Evolutionary conservation across 1,140 invertebrate genomes (phyloP).

Genomic region (Drosophila watanabei): DNA sequence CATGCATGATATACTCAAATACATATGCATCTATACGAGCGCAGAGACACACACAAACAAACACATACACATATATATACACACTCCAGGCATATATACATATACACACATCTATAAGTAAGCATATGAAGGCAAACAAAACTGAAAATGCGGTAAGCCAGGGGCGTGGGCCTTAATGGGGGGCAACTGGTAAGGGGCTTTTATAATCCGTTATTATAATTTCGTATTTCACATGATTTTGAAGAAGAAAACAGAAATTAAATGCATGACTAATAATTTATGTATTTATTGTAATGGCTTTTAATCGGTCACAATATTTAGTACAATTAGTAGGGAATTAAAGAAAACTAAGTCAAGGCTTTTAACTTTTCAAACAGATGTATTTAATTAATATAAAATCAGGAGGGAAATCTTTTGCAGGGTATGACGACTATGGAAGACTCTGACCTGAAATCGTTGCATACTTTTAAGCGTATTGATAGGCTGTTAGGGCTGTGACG

Average conservation of each 20-base stretch:
- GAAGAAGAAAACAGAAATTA: not conserved
- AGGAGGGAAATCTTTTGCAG: too few relatives aligned
- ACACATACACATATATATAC: conserved; percentile 22
- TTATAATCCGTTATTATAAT: conserved; percentile 15
- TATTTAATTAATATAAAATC: not conserved
- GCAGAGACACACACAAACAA: conserved; percentile 51
- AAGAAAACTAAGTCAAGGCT: not conserved
- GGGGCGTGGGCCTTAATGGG: conserved; percentile 25
- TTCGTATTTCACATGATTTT: conserved; percentile 1
- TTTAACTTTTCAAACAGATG: not conserved
- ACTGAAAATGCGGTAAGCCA: conserved; percentile 80
- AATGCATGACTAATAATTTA: conserved; percentile 1
- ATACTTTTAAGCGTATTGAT: not conserved
- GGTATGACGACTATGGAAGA: not conserved
- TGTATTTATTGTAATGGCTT: conserved; percentile 3
- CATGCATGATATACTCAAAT: conserved; percentile 67
- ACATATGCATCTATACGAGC: conserved; percentile 73
- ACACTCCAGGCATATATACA: conserved; percentile 44
- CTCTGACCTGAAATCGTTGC: not conserved
- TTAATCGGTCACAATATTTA: not conserved
- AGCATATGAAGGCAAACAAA: conserved; percentile 82
- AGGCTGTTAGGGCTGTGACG: not conserved
- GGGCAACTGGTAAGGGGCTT: not conserved
- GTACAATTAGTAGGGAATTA: not conserved
- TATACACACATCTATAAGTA: conserved; percentile 73